Base-by-base conservation (phyloP, 2,888 invertebrate genomes). In the Autographa pulchrina region DNA sequence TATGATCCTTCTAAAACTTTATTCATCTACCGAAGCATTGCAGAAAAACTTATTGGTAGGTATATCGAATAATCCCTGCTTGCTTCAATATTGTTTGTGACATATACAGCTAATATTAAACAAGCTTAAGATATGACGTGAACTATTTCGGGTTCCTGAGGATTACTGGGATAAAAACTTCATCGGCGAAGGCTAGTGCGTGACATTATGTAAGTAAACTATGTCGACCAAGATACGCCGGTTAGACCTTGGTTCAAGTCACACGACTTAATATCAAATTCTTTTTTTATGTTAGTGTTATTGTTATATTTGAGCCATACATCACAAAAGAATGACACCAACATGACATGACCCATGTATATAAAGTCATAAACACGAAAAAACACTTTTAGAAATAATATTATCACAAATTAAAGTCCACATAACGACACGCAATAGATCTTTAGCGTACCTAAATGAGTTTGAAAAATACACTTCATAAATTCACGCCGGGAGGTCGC, bases 131-230 rank as follows among this genome's bases (percentile, higher is more conserved):
- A 67, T 38, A 73, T 71, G 63, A 70, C 65, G 60, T 69, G 78
- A 79, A 74, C 79, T 75, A 82, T 75, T 75, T 75, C 62, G 65
- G 25, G 74, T 73, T 82, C 74, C 70, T 72, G 32, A 32, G 81
- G 83, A 81, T 83, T 81, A 81, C 70, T 43, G 59, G 82, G 82
- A 86, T 85, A 80, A 84, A 85, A 83, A 78, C 72, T 73, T 81
- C 81, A 85, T 80, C 82, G 77, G 67, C 58, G 35, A 61, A 73
- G 69, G 75, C 75, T 78, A 75, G 74, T 80, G 76, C 74, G 78
- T 81, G 85, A 81, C 80, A 77, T 64, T 73, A 76, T 72, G 72
- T 71, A 65, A 32, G 66, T 58, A 62, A 70, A 71, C 59, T 70
- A 62, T 68, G 70, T 60, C 74, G 75, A 73, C 65, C 65, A 69